Percentiles rank a stretch among this genome's conserved stretches.
Conservation (phyloP, 2,113 vertebrate genomes). For the Cottus gobio region DNA sequence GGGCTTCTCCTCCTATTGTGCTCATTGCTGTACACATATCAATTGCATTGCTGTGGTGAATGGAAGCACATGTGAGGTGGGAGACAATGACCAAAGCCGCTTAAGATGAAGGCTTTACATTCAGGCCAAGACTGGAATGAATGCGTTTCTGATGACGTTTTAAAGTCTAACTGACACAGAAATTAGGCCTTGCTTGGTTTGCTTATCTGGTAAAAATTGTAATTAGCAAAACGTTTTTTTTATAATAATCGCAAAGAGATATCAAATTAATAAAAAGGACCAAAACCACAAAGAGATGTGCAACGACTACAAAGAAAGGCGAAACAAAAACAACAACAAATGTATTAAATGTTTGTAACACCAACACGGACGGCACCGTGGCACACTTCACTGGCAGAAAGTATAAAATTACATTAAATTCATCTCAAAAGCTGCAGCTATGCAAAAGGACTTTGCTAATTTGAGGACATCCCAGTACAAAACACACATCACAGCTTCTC, state of each 20-base stretch:
- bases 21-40: slow-evolving; percentile 47
- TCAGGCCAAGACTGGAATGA: slow-evolving; percentile 1
- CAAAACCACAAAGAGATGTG: too few relatives aligned
- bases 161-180: background rate
- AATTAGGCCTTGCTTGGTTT: background rate
- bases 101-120: slow-evolving; percentile 21
- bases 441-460: too few relatives aligned
- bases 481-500: too few relatives aligned
- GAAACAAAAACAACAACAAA: too few relatives aligned
- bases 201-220: background rate
- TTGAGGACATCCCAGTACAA: too few relatives aligned
- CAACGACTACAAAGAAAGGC: too few relatives aligned
- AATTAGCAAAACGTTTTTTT: background rate
- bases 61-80: background rate
- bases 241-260: too few relatives aligned
- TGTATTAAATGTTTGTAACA: too few relatives aligned
- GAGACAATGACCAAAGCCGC: slow-evolving; percentile 19
- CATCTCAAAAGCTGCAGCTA: too few relatives aligned
- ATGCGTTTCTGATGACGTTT: background rate
- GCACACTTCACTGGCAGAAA: background rate
- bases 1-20: slow-evolving; percentile 30
- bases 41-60: background rate
- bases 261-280: too few relatives aligned
- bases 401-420: background rate
- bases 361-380: too few relatives aligned